phyloP scores from a whole-genome alignment of 1,140 invertebrate genomes.

The Danaus plexippus region DNA sequence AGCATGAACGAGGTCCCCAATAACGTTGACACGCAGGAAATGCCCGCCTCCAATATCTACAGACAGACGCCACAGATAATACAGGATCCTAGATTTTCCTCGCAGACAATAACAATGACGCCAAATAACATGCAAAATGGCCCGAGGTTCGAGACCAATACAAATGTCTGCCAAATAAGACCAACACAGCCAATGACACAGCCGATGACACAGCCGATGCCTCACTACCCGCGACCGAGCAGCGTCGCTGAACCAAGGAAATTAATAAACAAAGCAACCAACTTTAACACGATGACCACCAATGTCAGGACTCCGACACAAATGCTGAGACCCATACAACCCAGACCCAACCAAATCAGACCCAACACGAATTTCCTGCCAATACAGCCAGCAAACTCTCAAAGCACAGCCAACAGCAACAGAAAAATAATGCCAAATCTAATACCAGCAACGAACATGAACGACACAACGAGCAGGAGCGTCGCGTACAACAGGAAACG shows the following conservation, averaged over 20 bases:
- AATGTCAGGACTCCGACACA: conserved; percentile 18
- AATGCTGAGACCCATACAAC: conserved; percentile 34
- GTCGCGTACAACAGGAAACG: conserved; percentile 40
- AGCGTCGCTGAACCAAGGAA: no score
- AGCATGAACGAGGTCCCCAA: conserved; percentile 16
- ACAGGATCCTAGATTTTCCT: conserved; percentile 19
- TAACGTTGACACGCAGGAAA: conserved; percentile 17
- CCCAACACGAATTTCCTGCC: conserved; percentile 9
- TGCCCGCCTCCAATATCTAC: conserved; percentile 14
- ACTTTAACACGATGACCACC: conserved; percentile 9
- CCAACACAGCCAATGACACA: conserved; percentile 16
- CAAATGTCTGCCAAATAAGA: conserved; percentile 19
- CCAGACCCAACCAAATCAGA: conserved; percentile 27
- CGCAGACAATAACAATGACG: conserved; percentile 20
- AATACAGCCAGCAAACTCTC: conserved; percentile 5
- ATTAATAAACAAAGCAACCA: conserved; percentile 16
- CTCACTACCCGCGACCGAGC: not conserved
- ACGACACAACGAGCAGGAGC: conserved; percentile 1
- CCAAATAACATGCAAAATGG: conserved; percentile 26
- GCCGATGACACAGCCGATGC: conserved; percentile 10
- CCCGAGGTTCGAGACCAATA: conserved; percentile 17
- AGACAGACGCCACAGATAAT: conserved; percentile 17
- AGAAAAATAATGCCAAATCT: conserved; percentile 8
- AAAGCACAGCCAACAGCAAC: no score
- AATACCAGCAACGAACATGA: conserved; percentile 25